A percentile compares a stretch with the other conserved stretches of the same genome.
phyloP scores from a whole-genome alignment of 2,888 invertebrate species.

The Leptopilina syphax region DNA sequence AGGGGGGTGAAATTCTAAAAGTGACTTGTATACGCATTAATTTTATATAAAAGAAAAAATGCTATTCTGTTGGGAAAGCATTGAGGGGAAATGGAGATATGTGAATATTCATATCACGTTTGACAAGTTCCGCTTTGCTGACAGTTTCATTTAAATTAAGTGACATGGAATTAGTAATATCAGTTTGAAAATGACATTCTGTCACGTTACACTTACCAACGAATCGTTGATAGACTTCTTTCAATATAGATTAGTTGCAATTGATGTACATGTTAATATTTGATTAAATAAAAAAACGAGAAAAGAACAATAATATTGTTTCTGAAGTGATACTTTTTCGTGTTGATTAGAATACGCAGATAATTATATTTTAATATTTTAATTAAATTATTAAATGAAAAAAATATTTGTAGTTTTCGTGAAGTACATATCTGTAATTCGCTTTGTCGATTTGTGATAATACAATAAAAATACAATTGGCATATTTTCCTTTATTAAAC shows the following conservation, averaged over 20 bases:
- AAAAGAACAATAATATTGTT: neutral
- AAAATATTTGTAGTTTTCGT: too few relatives aligned
- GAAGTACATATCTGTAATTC: too few relatives aligned
- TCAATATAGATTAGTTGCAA: neutral
- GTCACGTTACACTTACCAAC: slow-evolving; percentile 4
- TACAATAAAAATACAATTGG: too few relatives aligned
- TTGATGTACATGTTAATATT: neutral
- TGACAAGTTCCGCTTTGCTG: slow-evolving; percentile 17
- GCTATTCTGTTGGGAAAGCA: neutral
- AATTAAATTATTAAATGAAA: too few relatives aligned
- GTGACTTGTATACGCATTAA: neutral
- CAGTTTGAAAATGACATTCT: slow-evolving; percentile 28
- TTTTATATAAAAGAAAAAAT: neutral
- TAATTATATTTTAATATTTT: too few relatives aligned
- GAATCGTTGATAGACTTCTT: neutral
- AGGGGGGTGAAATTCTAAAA: neutral
- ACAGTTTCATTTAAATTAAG: slow-evolving; percentile 10
- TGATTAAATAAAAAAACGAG: too few relatives aligned
- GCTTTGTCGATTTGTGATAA: too few relatives aligned
- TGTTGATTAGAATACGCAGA: neutral
- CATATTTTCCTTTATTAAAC: too few relatives aligned
- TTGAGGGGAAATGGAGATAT: slow-evolving; percentile 13
- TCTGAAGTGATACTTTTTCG: neutral
- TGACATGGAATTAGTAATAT: slow-evolving; percentile 30
- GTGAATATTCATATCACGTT: slow-evolving; percentile 2